Conservation (phyloP, 2,888 invertebrate species). For the Parelbella ahira region DNA sequence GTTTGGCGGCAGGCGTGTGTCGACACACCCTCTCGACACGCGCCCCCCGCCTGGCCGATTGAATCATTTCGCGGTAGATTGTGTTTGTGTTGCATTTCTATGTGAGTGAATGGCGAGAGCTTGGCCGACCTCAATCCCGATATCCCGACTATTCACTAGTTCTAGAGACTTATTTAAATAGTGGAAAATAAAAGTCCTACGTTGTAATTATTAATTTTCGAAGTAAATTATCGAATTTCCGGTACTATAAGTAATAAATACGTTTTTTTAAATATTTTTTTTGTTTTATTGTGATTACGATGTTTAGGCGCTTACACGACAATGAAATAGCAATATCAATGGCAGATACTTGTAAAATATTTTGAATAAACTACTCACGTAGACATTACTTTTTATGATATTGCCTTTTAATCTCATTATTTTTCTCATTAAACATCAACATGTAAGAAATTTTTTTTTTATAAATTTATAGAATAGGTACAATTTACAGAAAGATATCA, state of each 20-base stretch:
- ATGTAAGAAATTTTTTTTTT: too few species aligned
- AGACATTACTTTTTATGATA: too few species aligned
- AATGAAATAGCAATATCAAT: too few species aligned
- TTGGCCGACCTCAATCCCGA: constrained; percentile 41
- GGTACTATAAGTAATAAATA: constrained; percentile 73
- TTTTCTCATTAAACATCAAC: too few species aligned
- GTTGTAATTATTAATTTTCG: constrained; percentile 73
- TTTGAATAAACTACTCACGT: too few species aligned
- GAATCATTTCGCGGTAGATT: constrained; percentile 31
- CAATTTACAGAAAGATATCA: too few species aligned
- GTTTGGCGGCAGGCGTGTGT: constrained; percentile 71
- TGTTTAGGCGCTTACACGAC: too few species aligned
- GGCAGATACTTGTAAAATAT: too few species aligned
- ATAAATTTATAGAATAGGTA: too few species aligned
- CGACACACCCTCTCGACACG: constrained; percentile 72
- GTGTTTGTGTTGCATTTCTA: constrained; percentile 40
- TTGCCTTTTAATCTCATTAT: too few species aligned
- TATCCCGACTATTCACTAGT: constrained; percentile 60
- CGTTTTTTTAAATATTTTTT: constrained; percentile 53
- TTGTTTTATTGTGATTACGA: too few species aligned
- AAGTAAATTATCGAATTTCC: constrained; percentile 78
- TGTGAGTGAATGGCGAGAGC: constrained; percentile 43
- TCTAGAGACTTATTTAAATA: constrained; percentile 77
- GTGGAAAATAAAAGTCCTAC: constrained; percentile 64
- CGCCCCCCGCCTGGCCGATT: constrained; percentile 58